Percentiles rank a stretch among this genome's conserved stretches.
phyloP scores from a whole-genome alignment of 2,888 invertebrate genomes.

The Chrysolina oricalcia region DNA sequence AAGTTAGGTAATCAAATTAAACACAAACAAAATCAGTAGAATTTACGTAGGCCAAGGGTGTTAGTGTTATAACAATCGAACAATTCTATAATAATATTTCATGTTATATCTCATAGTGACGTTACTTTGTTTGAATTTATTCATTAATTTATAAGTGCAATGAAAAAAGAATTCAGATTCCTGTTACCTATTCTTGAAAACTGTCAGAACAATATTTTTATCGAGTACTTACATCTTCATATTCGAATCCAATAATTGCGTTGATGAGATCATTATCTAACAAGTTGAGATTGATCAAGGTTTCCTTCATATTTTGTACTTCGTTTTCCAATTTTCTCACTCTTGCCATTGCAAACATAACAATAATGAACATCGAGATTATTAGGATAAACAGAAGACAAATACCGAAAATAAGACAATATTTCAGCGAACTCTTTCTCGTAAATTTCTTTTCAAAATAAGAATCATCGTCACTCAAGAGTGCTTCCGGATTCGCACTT shows the following conservation, averaged over 20 bases:
- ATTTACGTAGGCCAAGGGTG: neutral
- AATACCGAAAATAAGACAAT: constrained; percentile 30
- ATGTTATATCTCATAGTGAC: neutral
- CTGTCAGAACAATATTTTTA: neutral
- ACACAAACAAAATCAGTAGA: neutral
- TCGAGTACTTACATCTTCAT: constrained; percentile 46
- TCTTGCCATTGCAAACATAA: constrained; percentile 33
- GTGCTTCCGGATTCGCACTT: constrained; percentile 28
- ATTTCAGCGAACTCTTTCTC: constrained; percentile 26
- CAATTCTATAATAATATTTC: neutral
- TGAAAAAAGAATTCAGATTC: neutral
- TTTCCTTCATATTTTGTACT: constrained; percentile 38
- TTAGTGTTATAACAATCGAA: too few species aligned
- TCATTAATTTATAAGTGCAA: neutral
- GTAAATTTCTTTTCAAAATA: constrained; percentile 27
- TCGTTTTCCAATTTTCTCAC: constrained; percentile 44
- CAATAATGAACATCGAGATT: constrained; percentile 32
- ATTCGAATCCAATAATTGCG: constrained; percentile 36
- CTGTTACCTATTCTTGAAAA: neutral
- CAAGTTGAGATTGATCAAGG: constrained; percentile 37
- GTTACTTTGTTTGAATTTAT: neutral
- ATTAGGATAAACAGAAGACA: constrained; percentile 39
- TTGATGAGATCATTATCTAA: constrained; percentile 38
- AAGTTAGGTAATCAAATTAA: neutral
- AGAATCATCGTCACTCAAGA: constrained; percentile 18